These are phyloP conservation scores for Limnephilus lunatus DNA, from an alignment of 2,888 invertebrate genomes.

Conservation along the genomic window DNA sequence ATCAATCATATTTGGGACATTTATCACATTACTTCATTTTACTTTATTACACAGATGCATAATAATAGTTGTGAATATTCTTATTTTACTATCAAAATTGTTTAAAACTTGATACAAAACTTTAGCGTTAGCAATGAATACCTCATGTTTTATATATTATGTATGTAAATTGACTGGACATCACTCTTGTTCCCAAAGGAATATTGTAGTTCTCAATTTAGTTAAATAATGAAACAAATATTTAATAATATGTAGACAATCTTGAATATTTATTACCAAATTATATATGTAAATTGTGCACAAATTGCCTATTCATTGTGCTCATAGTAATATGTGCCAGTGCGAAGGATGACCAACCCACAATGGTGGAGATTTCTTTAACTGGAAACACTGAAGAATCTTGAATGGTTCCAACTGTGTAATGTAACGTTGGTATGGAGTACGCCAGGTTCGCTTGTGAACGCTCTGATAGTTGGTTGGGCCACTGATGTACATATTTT, in stretches of 20 bases:
- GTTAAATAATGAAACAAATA: conserved; percentile 41
- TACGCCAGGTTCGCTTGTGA: neutral
- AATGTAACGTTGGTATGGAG: neutral
- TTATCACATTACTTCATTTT: neutral
- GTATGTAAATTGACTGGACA: conserved; percentile 4
- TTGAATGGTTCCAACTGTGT: conserved; percentile 28
- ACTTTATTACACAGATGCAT: too few relatives aligned
- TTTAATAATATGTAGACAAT: conserved; percentile 51
- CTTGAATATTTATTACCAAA: conserved; percentile 43
- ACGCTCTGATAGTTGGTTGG: neutral
- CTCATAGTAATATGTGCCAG: neutral
- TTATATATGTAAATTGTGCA: conserved; percentile 23
- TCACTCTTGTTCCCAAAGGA: conserved; percentile 24
- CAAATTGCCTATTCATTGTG: conserved; percentile 19
- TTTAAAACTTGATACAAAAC: conserved; percentile 16
- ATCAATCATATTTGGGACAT: neutral
- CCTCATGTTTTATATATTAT: conserved; percentile 14
- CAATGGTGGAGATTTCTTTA: conserved; percentile 41
- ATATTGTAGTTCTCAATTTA: conserved; percentile 34
- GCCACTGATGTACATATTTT: neutral
- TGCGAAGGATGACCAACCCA: neutral
- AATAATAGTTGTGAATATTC: neutral
- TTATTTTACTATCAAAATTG: neutral
- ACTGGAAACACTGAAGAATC: conserved; percentile 42
- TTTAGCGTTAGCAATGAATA: conserved; percentile 1